Conservation (phyloP, 1,140 invertebrate species). For the Musca domestica region DNA sequence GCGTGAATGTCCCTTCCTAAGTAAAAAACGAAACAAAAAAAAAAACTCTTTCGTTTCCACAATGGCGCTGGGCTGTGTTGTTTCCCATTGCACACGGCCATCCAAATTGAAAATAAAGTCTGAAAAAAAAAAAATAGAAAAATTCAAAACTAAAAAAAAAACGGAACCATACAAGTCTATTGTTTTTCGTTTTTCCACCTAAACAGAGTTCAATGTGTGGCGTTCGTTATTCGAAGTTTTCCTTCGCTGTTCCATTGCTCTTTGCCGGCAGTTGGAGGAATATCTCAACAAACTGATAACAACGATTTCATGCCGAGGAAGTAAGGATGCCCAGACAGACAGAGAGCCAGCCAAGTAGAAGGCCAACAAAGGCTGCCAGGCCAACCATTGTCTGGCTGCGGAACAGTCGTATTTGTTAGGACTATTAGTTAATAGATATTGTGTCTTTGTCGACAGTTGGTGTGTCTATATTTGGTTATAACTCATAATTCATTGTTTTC, state of each 20-base stretch:
- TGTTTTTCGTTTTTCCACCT: conserved; percentile 11
- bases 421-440: conserved; percentile 17
- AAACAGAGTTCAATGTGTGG: background rate
- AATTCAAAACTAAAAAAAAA: conserved; percentile 51
- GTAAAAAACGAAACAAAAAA: too few relatives aligned
- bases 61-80: too few relatives aligned
- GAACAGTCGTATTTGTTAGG: background rate
- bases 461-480: conserved; percentile 19
- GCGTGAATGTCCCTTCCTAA: too few relatives aligned
- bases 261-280: too few relatives aligned
- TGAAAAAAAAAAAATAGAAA: too few relatives aligned
- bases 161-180: conserved; percentile 30
- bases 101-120: too few relatives aligned
- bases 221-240: background rate
- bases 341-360: background rate
- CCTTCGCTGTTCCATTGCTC: too few relatives aligned
- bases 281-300: conserved; percentile 17
- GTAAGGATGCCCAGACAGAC: background rate
- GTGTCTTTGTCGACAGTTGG: conserved; percentile 13
- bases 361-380: background rate
- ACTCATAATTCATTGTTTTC: conserved; percentile 16
- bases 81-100: too few relatives aligned
- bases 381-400: background rate
- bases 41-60: conserved; percentile 45
- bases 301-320: too few relatives aligned